Base-by-base conservation (phyloP, 2,888 invertebrate genomes). In the Scaptodrosophila latifasciaeformis region DNA sequence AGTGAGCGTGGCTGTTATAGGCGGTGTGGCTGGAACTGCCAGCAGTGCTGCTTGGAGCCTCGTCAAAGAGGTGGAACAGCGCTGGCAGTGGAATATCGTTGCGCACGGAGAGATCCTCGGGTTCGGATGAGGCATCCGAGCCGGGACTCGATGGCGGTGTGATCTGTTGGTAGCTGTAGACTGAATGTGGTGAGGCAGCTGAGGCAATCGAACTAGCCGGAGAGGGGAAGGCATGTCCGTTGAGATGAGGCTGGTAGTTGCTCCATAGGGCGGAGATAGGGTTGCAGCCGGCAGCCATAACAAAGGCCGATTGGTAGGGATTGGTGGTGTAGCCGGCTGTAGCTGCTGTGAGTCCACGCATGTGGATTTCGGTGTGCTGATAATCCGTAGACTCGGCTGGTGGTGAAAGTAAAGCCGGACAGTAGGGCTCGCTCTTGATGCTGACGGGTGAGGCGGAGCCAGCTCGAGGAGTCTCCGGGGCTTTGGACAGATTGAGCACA, bases 71-170 rank as follows among this genome's bases (percentile, higher is more conserved):
- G 46, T 85, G 84, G 61, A 75, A 83, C 12, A 85, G 57, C 12
- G 83, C 85, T 10, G 84, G 84, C 63, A 85, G 52, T 19, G 86
- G 86, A 49, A 86, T 85, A 56, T 84, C 83, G 59, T 65, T 83
- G 54, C 83, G 82, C 51, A 84, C 66, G 9, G 86, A 82, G 50
- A 86, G 81, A 80, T 86, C 86, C 68, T 85, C 85, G 1, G 85
- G 85, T 42, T 85, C 85, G 49, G 83, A 80, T 49, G 75, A 64
- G 21, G 58, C 63, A 4, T 81, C 82, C 60, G 85, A 83, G 43
- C 70, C 68, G 47, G 86, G 84, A 70, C 84, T 83, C 56, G 83
- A 79, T 18, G 85, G 85, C 42, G 85, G 85, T 13, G 85, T 85
- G 62, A 84, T 81, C 27, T 80, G 79, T 39, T 75, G 75, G 45